A percentile compares a stretch with the other conserved stretches of the same genome.
These are phyloP conservation scores for Papilio aristodemus DNA, from an alignment of 1,140 invertebrate genomes.

Conservation along the genomic window DNA sequence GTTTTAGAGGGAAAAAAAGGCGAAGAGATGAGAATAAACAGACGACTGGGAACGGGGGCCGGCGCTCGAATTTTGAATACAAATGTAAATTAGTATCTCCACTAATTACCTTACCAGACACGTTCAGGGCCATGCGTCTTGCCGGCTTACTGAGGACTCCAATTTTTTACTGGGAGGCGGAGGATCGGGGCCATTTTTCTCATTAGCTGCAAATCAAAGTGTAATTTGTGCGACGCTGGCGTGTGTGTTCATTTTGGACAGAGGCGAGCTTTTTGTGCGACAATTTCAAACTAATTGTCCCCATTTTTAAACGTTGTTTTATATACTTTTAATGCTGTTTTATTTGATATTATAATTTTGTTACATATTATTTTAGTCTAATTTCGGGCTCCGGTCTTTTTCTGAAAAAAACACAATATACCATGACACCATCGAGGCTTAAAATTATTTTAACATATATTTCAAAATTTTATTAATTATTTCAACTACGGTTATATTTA, in stretches of 20 bases:
- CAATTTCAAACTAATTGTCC: conserved; percentile 28
- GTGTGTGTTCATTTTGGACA: conserved; percentile 43
- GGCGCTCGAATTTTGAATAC: conserved; percentile 82
- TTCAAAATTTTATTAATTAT: no score
- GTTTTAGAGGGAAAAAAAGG: conserved; percentile 67
- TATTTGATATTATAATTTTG: background rate
- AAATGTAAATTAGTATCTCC: conserved; percentile 82
- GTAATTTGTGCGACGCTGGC: conserved; percentile 62
- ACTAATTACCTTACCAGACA: conserved; percentile 79
- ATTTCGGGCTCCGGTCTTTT: no score
- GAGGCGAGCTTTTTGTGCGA: conserved; percentile 24
- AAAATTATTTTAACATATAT: no score
- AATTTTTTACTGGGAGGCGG: conserved; percentile 66
- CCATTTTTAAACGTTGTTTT: conserved; percentile 18
- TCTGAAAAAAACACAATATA: no score
- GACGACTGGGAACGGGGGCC: conserved; percentile 76
- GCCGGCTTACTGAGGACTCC: conserved; percentile 68
- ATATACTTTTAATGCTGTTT: conserved; percentile 4
- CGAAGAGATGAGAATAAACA: conserved; percentile 76
- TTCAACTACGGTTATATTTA: no score
- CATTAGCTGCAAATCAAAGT: conserved; percentile 68
- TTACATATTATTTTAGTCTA: background rate
- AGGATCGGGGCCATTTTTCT: conserved; percentile 72
- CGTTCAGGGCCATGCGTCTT: conserved; percentile 78
- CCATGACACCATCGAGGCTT: no score